Conservation (phyloP, 1,140 invertebrate species). For the Galleria mellonella region DNA sequence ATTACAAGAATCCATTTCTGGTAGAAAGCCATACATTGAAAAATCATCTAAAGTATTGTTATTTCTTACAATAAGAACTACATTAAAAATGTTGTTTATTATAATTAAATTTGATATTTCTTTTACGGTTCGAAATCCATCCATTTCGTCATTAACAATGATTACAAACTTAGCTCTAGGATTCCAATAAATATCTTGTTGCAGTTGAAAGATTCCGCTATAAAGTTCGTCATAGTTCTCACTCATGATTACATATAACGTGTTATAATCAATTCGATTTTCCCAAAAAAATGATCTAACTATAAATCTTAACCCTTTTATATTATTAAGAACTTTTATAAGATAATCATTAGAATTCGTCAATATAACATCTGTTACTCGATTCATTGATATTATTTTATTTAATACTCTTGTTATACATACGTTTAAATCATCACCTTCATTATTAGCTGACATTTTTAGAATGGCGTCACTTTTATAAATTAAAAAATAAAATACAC, state of each 20-base stretch:
- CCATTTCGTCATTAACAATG: conserved; percentile 4
- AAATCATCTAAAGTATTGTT: background rate
- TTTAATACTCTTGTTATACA: too few relatives aligned
- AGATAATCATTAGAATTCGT: background rate
- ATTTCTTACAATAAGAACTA: conserved; percentile 6
- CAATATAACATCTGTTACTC: background rate
- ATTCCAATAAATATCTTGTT: conserved; percentile 18
- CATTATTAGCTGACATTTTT: too few relatives aligned
- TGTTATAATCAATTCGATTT: conserved; percentile 2
- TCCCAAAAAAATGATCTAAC: conserved; percentile 12
- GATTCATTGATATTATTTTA: too few relatives aligned
- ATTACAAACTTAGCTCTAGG: conserved; percentile 19
- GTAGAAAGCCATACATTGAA: conserved; percentile 6
- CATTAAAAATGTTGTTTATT: conserved; percentile 10
- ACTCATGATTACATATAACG: conserved; percentile 11
- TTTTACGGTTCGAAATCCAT: conserved; percentile 1
- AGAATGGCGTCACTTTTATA: too few relatives aligned
- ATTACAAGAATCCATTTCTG: conserved; percentile 6
- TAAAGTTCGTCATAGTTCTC: conserved; percentile 7
- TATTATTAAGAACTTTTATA: background rate
- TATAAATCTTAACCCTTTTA: conserved; percentile 7
- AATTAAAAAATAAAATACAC: too few relatives aligned
- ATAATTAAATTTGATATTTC: conserved; percentile 1
- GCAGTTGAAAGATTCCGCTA: conserved; percentile 7
- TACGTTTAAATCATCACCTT: too few relatives aligned